Evolutionary conservation across 2,113 vertebrate genomes (phyloP).

Genomic region (Mustela lutreola): DNA sequence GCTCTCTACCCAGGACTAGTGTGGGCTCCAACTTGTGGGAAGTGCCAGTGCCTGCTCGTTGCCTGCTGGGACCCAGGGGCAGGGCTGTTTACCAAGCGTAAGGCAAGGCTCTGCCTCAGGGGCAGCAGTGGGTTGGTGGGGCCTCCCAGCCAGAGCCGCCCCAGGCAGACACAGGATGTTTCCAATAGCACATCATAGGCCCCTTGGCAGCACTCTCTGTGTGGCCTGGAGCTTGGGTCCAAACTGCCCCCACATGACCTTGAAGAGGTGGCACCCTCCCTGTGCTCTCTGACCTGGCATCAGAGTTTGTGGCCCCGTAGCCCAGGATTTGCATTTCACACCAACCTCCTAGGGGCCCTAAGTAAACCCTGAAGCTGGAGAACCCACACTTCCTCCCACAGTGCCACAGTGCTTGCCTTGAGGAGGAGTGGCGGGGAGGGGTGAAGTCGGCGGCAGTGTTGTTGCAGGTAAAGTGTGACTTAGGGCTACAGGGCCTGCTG

Average conservation of each 20-base stretch:
- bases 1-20: not conserved
- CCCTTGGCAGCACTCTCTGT: not conserved
- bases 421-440: rapidly evolving
- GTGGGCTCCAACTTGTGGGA: not conserved
- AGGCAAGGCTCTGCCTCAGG: not conserved
- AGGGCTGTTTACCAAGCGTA: too few relatives aligned
- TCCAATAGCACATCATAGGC: rapidly evolving
- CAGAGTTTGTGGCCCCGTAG: not conserved
- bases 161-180: rapidly evolving
- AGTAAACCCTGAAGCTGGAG: not conserved
- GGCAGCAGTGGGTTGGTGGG: rapidly evolving
- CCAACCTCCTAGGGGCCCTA: not conserved
- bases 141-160: rapidly evolving
- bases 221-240: not conserved
- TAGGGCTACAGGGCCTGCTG: not conserved
- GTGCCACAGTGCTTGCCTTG: not conserved
- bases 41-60: not conserved
- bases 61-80: not conserved
- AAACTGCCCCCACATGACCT: not conserved
- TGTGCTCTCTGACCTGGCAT: not conserved
- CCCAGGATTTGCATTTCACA: not conserved
- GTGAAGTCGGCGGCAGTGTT: too few relatives aligned
- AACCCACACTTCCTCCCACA: not conserved
- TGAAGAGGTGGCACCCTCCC: too few relatives aligned
- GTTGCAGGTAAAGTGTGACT: not conserved